Base-by-base conservation (phyloP, 92 coral and sea anemone genomes). In the Porites rus region DNA sequence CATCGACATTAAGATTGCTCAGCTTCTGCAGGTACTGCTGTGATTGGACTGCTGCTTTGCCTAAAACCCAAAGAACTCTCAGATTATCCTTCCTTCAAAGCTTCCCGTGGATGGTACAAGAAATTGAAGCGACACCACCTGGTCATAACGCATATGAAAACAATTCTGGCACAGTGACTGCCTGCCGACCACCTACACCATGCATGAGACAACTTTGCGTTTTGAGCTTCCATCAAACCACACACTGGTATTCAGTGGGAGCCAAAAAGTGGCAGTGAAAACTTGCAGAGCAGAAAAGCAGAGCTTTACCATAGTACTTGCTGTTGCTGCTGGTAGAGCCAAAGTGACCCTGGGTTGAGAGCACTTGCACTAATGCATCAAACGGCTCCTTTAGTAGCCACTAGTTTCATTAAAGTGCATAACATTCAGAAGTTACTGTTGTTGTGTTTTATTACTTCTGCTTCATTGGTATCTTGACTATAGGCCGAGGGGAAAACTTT, bases 121-220 rank as follows among this genome's bases (percentile, higher is more conserved):
- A 76, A 76, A 51, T 76, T 66, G 80, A 58, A 56, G 19, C 50
- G 66, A 76, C 66, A 67, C 80, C 78, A 74, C 78, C 53, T 31
- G n/a, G 78, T 74, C 62, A 74, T 64, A 63, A 19, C 53, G 31
- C 78, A 18, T 17, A n/a, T 31, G 20, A 74, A 53, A 74, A 74
- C 75, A 70, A 70, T 64, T 38, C 78, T 74, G 54, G 31, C 78
- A 38, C 78, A 74, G 46, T 64, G 43, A 74, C 20, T 74, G 16
- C 78, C 78, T 7, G 61, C 51, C 16, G 78, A 74, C 78, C 53
- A 81, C 69, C 19, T 67, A 8, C 76, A 81, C 51, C 18, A 81
- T 67, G 86, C 77, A 69, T 14, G 86, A 68, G 66, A 81, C 86
- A 17, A 66, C 86, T 6, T 69, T 81, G 77, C 65, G 70, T 7